phyloP scores from a whole-genome alignment of 1,140 invertebrate genomes.

The Calosoma granatense region DNA sequence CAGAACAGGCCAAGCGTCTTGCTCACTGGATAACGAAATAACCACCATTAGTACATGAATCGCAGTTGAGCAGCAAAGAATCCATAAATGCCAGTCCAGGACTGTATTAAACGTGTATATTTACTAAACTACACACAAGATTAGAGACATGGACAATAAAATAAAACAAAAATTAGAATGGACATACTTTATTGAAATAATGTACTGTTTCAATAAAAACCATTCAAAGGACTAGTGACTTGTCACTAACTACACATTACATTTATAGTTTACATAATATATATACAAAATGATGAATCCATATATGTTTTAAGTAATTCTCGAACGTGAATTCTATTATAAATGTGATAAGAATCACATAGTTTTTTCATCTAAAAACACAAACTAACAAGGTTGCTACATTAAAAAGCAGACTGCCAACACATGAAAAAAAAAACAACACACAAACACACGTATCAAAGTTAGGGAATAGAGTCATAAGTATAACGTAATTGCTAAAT shows the following conservation, averaged over 20 bases:
- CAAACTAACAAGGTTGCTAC: neutral
- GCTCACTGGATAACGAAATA: neutral
- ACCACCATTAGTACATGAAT: neutral
- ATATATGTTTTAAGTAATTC: no score
- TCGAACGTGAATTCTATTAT: neutral
- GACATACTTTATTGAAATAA: neutral
- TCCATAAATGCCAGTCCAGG: neutral
- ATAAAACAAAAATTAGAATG: neutral
- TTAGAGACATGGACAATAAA: neutral
- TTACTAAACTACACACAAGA: neutral
- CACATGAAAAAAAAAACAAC: neutral
- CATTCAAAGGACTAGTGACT: neutral
- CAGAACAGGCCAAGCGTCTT: neutral
- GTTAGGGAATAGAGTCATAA: no score
- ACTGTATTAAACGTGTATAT: neutral
- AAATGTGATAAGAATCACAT: neutral
- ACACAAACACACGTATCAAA: neutral
- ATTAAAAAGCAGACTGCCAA: neutral
- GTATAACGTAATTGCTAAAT: neutral
- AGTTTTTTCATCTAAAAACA: neutral
- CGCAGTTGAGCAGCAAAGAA: neutral
- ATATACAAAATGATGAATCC: neutral
- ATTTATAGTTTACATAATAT: neutral
- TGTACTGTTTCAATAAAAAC: neutral
- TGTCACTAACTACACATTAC: neutral